Evolutionary conservation across 2,797 vertebrate genomes (phyloP).

Genomic region (Sternotherus odoratus): DNA sequence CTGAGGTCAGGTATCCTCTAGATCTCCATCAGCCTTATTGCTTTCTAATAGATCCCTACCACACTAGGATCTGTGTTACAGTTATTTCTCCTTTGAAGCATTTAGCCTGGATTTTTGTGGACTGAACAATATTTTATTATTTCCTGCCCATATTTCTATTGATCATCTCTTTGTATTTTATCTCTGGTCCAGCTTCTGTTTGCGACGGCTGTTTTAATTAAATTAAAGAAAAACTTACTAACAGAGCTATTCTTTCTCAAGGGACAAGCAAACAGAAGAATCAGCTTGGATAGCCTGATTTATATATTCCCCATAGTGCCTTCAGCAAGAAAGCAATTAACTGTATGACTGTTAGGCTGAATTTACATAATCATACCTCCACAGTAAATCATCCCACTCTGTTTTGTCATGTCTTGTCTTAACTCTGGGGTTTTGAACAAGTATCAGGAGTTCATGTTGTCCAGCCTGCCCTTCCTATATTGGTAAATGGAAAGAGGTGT

Average conservation of each 20-base stretch:
- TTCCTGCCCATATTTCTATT: not conserved
- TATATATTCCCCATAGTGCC: not conserved
- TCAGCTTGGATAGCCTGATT: not conserved
- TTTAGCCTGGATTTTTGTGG: not conserved
- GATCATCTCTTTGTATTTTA: not conserved
- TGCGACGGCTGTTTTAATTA: not conserved
- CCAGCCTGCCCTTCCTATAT: not conserved
- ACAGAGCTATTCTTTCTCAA: not conserved
- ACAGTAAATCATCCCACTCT: not conserved
- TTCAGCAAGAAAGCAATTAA: not conserved
- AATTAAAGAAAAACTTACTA: not conserved
- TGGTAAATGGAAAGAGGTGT: not conserved
- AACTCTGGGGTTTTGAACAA: fast-evolving
- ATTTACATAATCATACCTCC: not conserved
- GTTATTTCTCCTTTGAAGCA: not conserved
- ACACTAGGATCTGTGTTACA: not conserved
- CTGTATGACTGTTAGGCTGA: not conserved
- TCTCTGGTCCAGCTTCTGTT: not conserved
- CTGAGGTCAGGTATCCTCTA: not conserved
- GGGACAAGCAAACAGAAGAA: not conserved
- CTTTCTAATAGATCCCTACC: not conserved
- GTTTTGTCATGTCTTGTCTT: not conserved
- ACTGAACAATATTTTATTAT: not conserved
- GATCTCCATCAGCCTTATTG: not conserved
- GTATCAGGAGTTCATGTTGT: fast-evolving